Percentiles rank a stretch among this genome's conserved stretches.
These are phyloP conservation scores for Poeciliopsis turneri DNA, from an alignment of 2,797 vertebrate genomes.

Conservation along the genomic window DNA sequence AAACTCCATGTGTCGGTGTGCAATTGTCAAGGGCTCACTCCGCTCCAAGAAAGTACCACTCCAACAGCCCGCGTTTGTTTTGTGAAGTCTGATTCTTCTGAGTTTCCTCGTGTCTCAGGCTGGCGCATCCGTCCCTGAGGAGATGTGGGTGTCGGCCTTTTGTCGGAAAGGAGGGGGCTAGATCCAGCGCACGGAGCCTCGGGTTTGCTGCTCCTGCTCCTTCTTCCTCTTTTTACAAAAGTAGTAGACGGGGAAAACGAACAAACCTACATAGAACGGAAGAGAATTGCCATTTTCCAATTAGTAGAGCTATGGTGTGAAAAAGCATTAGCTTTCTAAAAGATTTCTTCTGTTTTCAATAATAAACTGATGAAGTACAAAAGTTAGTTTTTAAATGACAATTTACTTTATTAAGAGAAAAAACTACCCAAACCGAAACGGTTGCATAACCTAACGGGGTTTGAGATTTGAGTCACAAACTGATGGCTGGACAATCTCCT, in stretches of 20 bases:
- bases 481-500: not conserved
- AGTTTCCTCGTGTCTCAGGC: constrained; percentile 17
- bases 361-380: not conserved
- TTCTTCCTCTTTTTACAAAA: constrained; percentile 97
- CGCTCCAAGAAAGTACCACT: constrained; percentile 3
- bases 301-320: not conserved
- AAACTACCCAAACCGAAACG: not conserved
- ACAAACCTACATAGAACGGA: constrained; percentile 80
- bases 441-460: not conserved
- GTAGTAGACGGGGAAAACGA: constrained; percentile 95
- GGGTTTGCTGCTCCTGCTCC: constrained; percentile 84
- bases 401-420: not conserved
- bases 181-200: constrained; percentile 79
- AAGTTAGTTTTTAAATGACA: not conserved
- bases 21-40: constrained; percentile 4
- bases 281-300: not conserved
- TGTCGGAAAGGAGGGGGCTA: constrained; percentile 45
- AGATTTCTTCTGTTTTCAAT: not conserved
- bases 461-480: not conserved
- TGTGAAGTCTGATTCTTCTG: not conserved
- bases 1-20: constrained; percentile 10
- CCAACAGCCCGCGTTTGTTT: not conserved
- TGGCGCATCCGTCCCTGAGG: constrained; percentile 59
- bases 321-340: not conserved
- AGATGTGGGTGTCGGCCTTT: constrained; percentile 32